Evolutionary conservation across 2,797 vertebrate genomes (phyloP), one percentile per base, ranked within the genome.

Genomic region (Paramormyrops hopkinsi): DNA sequence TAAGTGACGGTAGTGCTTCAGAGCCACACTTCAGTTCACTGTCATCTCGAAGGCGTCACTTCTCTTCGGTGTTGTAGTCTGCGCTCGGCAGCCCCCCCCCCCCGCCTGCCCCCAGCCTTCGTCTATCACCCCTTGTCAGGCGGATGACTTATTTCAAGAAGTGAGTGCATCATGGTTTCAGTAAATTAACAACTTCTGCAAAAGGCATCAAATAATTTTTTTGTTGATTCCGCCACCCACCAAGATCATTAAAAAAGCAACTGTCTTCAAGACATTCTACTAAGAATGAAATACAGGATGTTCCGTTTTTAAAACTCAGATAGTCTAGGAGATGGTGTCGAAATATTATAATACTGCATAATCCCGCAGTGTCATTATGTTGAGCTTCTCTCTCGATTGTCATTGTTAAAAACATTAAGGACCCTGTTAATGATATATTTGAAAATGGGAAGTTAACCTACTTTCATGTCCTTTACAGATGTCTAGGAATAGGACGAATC

Each of bases 171-270:
- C 44, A 25, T 46, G 14, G 48, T 76, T 76, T 88, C 65, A 29
- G 65, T 88, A 88, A 82, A 48, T 85, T 8, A 65, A 46, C 8
- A 22, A 44, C 86, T 62, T 59, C 53, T 59, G 53, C 86, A 87
- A 87, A 87, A 56, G 48, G 54, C 11, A 17, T 37, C 19, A 44
- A 56, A 41, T 54, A 46, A 56, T 1, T 25, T 56, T 11, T 48
- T 88, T 6, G 12, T 53, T 48, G 5, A 17, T n/a, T 53, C 46
- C 8, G 33, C 62, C 48, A 17, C 48, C 46, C 87, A 76, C 65
- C 65, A 1, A 37, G 50, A 56, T 79, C 17, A n/a, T 73, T 88
- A 54, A 33, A 50, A 82, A 33, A 7, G 2, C 33, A 88, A 83
- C 56, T 44, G 4, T 4, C 19, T 59, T 51, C 37, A 19, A 50